Evolutionary conservation across 2,888 invertebrate species (phyloP), one percentile per base, ranked within the genome.

Genomic region (Drosophila macrothrix): DNA sequence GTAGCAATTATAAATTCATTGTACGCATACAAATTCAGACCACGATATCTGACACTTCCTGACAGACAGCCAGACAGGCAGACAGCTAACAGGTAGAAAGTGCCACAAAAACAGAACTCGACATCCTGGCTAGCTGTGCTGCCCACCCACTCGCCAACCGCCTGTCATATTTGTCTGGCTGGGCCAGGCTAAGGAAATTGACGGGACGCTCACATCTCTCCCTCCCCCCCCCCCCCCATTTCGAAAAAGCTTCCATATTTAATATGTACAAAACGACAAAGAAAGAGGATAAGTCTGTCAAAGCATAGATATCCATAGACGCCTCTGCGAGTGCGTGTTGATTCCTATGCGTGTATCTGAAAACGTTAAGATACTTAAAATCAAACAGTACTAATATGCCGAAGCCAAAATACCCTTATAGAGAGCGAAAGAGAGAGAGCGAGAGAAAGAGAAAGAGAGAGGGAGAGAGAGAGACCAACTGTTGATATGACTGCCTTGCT

Each of bases 1-100:
- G 39, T 19, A 29, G 49, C 65, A 77, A 67, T 83, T 62, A 77
- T 43, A 72, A 77, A 76, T 78, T 73, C 39, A 72, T 59, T 68
- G 52, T 43, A 64, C 56, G 50, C 63, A 67, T 29, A 37, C 3
- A 39, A 63, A 61, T 46, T 49, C 55, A 35, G 37, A 50, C 14
- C 58, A 37, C 33, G 35, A 16, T 35, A 60, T 49, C 50, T 66
- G 69, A 63, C 79, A 70, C 65, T 61, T 66, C 66, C 67, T 74
- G 71, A 68, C 66, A 54, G 55, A 58, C 62, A 53, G 59, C 14
- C 37, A 16, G 25, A 58, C 59, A 50, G 59, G 19, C 37, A 16
- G 25, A 16, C 52, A 37, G 25, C 39, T 10, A 53, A 41, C 43
- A 60, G 65, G 28, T 58, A 22, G n/a, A n/a, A 28, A n/a, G 7